Evolutionary conservation across 2,797 vertebrate species (phyloP).

Genomic region (Clarias platycephalus): DNA sequence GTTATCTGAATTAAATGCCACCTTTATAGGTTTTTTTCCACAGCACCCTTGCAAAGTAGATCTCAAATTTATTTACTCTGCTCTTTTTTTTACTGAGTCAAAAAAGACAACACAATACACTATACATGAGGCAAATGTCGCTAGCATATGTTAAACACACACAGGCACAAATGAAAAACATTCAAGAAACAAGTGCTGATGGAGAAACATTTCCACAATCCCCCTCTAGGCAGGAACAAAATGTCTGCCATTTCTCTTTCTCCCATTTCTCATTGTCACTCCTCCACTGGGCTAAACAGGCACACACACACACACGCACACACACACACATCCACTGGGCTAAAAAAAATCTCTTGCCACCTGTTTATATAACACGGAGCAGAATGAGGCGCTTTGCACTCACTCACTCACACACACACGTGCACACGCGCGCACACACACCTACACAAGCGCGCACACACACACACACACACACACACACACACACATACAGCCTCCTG

Average conservation of each 20-base stretch:
- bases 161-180: slow-evolving; percentile 38
- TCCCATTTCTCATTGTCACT: slow-evolving; percentile 67
- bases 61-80: neutral
- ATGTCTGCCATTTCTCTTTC: slow-evolving; percentile 69
- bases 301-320: neutral
- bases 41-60: neutral
- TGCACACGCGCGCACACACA: slow-evolving; percentile 3
- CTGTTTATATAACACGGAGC: slow-evolving; percentile 39
- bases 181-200: slow-evolving; percentile 51
- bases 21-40: neutral
- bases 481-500: slow-evolving; percentile 1
- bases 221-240: slow-evolving; percentile 69
- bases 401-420: neutral
- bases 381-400: slow-evolving; percentile 27
- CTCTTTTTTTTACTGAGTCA: neutral
- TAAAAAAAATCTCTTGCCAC: slow-evolving; percentile 37
- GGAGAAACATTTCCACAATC: slow-evolving; percentile 73
- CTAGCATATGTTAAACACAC: slow-evolving; percentile 27
- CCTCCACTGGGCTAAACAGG: slow-evolving; percentile 58
- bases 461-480: slow-evolving; percentile 5
- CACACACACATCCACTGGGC: slow-evolving; percentile 6
- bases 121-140: neutral
- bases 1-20: neutral
- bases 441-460: neutral
- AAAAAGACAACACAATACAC: neutral